phyloP scores from a whole-genome alignment of 2,797 vertebrate species.

The Brotogeris chrysoptera region DNA sequence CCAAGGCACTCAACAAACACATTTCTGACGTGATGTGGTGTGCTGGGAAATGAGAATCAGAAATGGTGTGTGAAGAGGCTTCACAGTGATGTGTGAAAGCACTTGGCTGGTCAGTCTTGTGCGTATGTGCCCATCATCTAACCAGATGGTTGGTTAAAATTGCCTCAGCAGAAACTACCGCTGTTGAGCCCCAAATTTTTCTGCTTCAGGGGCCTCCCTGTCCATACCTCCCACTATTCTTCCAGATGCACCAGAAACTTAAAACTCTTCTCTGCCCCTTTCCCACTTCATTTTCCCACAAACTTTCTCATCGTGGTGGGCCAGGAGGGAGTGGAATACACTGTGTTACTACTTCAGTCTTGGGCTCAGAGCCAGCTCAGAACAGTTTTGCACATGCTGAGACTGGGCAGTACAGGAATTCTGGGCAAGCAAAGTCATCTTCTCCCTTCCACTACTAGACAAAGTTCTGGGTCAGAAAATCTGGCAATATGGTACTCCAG shows the following conservation, averaged over 20 bases:
- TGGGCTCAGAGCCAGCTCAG: neutral
- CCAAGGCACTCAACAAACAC: neutral
- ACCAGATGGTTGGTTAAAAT: neutral
- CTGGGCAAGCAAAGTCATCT: neutral
- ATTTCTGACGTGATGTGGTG: neutral
- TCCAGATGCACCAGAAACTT: neutral
- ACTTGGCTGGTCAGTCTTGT: neutral
- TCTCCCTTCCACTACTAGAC: neutral
- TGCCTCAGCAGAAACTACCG: neutral
- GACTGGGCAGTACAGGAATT: neutral
- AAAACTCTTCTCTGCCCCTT: neutral
- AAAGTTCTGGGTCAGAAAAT: neutral
- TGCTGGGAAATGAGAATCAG: neutral
- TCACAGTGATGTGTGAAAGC: neutral
- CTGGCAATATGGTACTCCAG: neutral
- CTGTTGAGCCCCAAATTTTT: neutral
- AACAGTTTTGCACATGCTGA: neutral
- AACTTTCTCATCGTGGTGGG: neutral
- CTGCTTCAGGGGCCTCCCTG: neutral
- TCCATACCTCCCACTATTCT: neutral
- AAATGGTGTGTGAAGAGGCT: neutral
- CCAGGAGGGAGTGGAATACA: neutral
- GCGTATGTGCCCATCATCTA: neutral
- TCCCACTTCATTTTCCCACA: neutral
- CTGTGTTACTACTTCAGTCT: neutral